Base-by-base conservation (phyloP, 2,113 vertebrate species). In the Daubentonia madagascariensis region DNA sequence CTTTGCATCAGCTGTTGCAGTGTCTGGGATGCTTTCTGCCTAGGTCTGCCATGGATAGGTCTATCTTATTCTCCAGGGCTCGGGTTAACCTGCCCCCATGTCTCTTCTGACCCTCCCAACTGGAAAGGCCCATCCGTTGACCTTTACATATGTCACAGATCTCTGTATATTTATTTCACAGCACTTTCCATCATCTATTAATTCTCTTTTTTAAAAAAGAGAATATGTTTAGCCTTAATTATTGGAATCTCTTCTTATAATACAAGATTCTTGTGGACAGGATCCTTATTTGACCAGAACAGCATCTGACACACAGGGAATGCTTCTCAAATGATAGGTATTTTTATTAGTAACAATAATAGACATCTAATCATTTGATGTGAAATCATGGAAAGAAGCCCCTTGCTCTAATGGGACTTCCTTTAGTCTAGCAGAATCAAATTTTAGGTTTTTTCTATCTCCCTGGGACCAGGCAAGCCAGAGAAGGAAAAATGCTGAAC, bases 311-410 rank as follows among this genome's bases (percentile, higher is more conserved):
- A 76, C 8, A 67, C 25, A 91, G 37, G 40, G 91, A 59, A 79
- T 7, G 17, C 17, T 75, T 80, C n/a, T 92, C 32, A 68, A 85
- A 61, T 75, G 50, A 54, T 30, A 75, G 32, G 8, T 70, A 28
- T 28, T 84, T 75, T 91, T 78, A 67, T 79, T 96, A 76, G 28
- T 63, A 70, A 81, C 4, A 92, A 70, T 61, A 72, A 45, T 20
- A 80, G 40, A 23, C n/a, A 88, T 18, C 20, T 57, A 48, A 45
- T 72, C 32, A 48, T 68, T 92, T 57, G 16, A 57, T 65, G 45
- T 37, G 52, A 87, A 70, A 78, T 90, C 25, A 37, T 10, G 30
- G 45, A 48, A 72, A 54, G 57, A 25, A 76, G 43, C 5, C 37
- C 5, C 40, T 80, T 89, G 25, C 28, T 54, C 35, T 40, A 43